A percentile compares a stretch with the other conserved stretches of the same genome.
Evolutionary conservation across 2,888 invertebrate species (phyloP).

Genomic region (Siphlonurus alternatus): DNA sequence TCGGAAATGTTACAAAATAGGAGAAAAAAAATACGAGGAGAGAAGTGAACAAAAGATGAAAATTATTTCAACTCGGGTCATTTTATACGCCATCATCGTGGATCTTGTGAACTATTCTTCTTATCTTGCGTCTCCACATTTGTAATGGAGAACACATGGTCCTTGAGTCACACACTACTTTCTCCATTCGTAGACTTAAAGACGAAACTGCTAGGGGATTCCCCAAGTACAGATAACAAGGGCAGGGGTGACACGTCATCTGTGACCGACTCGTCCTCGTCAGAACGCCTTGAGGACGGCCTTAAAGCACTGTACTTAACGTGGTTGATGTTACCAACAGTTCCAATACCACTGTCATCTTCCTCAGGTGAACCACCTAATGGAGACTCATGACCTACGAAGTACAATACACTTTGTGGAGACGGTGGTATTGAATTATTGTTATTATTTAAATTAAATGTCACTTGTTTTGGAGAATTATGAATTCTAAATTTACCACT

Average conservation of each 20-base stretch:
- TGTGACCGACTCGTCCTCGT: neutral
- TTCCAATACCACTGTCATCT: slow-evolving; percentile 2
- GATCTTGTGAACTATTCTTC: no score
- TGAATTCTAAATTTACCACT: neutral
- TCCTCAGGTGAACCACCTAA: neutral
- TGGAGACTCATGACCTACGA: neutral
- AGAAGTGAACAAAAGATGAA: no score
- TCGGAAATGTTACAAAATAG: no score
- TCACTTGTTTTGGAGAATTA: slow-evolving; percentile 8
- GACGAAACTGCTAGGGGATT: neutral
- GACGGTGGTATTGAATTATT: neutral
- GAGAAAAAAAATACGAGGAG: no score
- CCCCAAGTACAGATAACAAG: neutral
- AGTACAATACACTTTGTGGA: neutral
- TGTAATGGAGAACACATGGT: no score
- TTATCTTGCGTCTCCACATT: no score
- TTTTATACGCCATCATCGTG: no score
- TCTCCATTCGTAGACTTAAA: slow-evolving; percentile 32
- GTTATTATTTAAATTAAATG: slow-evolving; percentile 6
- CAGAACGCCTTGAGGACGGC: neutral
- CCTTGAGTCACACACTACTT: slow-evolving; percentile 38
- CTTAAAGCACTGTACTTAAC: neutral
- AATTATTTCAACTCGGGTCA: no score
- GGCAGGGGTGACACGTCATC: neutral
- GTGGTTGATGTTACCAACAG: neutral